Evolutionary conservation across 2,888 invertebrate genomes (phyloP).

Genomic region (Drosophila bunnanda): DNA sequence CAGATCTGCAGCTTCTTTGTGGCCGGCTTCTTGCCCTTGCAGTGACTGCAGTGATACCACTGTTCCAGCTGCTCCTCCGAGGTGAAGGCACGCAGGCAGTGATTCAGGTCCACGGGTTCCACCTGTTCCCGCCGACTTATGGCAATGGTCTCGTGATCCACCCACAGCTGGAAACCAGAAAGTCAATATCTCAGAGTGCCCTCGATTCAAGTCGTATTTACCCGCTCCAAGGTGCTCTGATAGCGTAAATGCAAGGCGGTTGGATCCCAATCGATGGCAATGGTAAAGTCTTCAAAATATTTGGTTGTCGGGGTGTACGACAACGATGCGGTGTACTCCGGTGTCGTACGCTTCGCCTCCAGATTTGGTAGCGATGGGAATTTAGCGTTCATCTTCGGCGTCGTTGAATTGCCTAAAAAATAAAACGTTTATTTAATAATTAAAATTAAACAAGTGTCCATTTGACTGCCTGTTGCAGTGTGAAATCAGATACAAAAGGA

Average conservation of each 20-base stretch:
- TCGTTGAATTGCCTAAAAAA: constrained; percentile 74
- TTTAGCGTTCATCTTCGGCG: constrained; percentile 78
- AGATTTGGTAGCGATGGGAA: constrained; percentile 82
- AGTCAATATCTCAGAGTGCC: background rate
- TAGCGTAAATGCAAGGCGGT: constrained; percentile 96
- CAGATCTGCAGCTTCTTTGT: constrained; percentile 96
- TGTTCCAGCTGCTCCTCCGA: constrained; percentile 94
- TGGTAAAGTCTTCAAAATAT: constrained; percentile 84
- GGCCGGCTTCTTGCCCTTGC: constrained; percentile 93
- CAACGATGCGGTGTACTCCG: constrained; percentile 72
- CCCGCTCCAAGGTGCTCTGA: constrained; percentile 91
- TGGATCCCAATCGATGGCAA: constrained; percentile 98
- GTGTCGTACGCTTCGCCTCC: constrained; percentile 70
- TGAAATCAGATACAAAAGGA: no score
- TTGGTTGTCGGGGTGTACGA: constrained; percentile 69
- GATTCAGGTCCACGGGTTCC: constrained; percentile 93
- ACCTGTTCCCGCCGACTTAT: constrained; percentile 89
- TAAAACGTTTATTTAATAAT: background rate
- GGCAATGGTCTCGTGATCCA: constrained; percentile 91
- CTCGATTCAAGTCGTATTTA: constrained; percentile 69
- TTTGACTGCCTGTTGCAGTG: background rate
- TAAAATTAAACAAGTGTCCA: no score
- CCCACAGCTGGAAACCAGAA: constrained; percentile 86
- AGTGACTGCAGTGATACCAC: constrained; percentile 93
- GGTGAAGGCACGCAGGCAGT: constrained; percentile 95